Evolutionary conservation across 2,888 invertebrate genomes (phyloP), one percentile per base, ranked within the genome.

Genomic region (Adelphocoris suturalis): DNA sequence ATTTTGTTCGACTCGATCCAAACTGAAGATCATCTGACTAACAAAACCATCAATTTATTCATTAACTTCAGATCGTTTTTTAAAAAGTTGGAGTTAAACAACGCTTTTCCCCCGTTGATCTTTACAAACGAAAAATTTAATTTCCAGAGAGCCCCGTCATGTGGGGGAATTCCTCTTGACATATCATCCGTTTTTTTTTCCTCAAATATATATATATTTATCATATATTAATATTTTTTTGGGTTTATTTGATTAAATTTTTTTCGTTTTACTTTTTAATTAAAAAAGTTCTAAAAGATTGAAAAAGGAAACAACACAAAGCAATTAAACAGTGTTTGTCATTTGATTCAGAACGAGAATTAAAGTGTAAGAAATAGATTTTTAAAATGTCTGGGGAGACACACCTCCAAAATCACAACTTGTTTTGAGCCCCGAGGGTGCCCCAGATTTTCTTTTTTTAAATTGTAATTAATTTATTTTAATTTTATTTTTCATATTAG

Each of bases 401-500:
- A 88, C 88, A 37, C 88, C 88, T 88, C 88, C 88, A 78, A 88
- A 82, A 88, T 88, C 88, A 88, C 88, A 85, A 61, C 85, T 27
- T 86, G 68, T 86, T 88, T 88, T 88, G 88, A 88, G 88, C 88
- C 88, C 88, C 88, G 88, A 88, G 88, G 88, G 88, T 88, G 88
- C 78, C 88, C 88, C 88, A 76, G 88, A 85, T 55, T 88, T 76
- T 78, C 80, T 55, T 88, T 61, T 86, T 75, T 86, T 75, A 47
- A 86, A 57, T 88, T 76, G 37, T 37, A 37, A 37, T 37, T 37
- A 37, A 37, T 37, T 37, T 37, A 37, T 37, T 37, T 37, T 37
- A 2, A 46, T 16, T 88, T 88, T 78, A 28, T 78, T 75, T 5
- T 75, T 86, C 48, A 55, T 88, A 52, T 78, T 88, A 88, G 85